phyloP scores from a whole-genome alignment of 2,113 vertebrate species.

The Eonycteris spelaea region DNA sequence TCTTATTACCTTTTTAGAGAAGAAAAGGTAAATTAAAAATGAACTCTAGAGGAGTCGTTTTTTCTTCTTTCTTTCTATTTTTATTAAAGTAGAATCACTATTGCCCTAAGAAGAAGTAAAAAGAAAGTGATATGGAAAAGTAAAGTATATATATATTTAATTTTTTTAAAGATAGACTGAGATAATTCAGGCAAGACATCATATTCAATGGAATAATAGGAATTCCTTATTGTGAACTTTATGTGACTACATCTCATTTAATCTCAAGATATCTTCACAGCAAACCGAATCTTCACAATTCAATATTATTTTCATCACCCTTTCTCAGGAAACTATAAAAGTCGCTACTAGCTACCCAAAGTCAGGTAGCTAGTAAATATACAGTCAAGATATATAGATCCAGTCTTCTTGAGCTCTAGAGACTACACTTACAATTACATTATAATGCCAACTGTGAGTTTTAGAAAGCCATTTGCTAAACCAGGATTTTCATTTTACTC shows the following conservation, averaged over 20 bases:
- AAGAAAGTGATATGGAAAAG: background rate
- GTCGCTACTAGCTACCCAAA: background rate
- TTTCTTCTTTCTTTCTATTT: background rate
- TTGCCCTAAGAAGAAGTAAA: background rate
- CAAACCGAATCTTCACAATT: background rate
- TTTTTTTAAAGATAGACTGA: background rate
- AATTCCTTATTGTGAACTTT: background rate
- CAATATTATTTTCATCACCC: background rate
- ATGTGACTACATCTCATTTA: background rate
- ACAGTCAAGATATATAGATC: background rate
- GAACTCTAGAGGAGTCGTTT: background rate
- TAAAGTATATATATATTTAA: background rate
- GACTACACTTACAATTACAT: background rate
- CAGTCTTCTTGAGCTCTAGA: background rate
- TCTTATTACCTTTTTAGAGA: background rate
- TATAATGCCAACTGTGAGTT: background rate
- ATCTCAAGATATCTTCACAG: background rate
- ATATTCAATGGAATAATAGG: background rate
- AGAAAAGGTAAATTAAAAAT: background rate
- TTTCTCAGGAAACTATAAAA: background rate
- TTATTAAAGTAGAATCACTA: background rate
- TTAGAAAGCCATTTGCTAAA: background rate
- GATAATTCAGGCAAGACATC: background rate
- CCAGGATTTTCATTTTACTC: background rate
- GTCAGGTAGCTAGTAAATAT: background rate